Conservation (phyloP, 2,113 vertebrate genomes). For the Zosterops lateralis region DNA sequence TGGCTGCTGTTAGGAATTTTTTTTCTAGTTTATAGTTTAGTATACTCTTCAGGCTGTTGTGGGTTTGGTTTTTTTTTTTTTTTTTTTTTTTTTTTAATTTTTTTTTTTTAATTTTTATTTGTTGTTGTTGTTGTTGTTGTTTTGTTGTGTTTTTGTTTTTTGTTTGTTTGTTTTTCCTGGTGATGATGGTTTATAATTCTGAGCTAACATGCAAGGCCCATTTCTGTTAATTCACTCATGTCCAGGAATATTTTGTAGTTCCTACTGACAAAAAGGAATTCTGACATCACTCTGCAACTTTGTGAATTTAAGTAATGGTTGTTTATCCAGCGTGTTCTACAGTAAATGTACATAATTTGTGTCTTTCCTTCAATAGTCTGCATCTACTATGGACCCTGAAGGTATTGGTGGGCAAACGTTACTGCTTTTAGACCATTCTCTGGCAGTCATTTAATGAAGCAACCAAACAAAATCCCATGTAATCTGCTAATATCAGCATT, state of each 20-base stretch:
- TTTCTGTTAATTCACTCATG: background rate
- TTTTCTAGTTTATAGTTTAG: background rate
- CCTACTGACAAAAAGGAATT: conserved; percentile 7
- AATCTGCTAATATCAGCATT: conserved; percentile 67
- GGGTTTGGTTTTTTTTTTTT: too few relatives aligned
- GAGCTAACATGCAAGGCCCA: background rate
- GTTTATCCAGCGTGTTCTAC: background rate
- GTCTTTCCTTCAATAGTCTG: background rate
- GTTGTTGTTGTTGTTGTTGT: too few relatives aligned
- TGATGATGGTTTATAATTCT: background rate
- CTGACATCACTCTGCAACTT: background rate
- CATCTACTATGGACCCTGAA: background rate
- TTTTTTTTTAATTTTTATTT: too few relatives aligned
- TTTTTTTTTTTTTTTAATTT: too few relatives aligned
- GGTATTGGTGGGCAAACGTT: conserved; percentile 28
- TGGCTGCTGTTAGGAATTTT: background rate
- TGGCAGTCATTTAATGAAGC: conserved; percentile 56
- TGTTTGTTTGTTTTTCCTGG: background rate
- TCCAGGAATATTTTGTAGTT: background rate
- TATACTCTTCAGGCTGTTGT: background rate
- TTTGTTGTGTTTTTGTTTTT: too few relatives aligned
- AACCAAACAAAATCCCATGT: conserved; percentile 42
- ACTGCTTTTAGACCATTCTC: background rate
- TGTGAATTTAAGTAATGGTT: background rate
- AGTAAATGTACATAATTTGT: background rate